These are phyloP conservation scores for Sesia apiformis DNA, from an alignment of 2,888 invertebrate genomes.

Conservation along the genomic window DNA sequence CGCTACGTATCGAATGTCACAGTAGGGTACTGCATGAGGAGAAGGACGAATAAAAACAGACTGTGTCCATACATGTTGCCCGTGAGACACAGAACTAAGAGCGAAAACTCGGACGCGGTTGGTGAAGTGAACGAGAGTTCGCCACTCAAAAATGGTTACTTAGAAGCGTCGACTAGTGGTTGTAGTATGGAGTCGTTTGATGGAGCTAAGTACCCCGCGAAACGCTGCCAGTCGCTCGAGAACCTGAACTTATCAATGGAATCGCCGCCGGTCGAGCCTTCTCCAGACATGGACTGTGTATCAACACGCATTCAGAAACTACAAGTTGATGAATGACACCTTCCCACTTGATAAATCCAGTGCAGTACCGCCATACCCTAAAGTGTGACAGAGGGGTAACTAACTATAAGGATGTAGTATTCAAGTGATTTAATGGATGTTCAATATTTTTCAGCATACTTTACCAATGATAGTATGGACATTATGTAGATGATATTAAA, in stretches of 20 bases:
- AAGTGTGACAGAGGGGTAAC: background rate
- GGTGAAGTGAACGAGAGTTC: constrained; percentile 46
- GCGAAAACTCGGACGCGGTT: constrained; percentile 75
- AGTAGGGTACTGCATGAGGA: constrained; percentile 75
- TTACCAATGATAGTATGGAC: background rate
- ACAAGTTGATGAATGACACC: constrained; percentile 74
- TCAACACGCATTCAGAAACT: constrained; percentile 77
- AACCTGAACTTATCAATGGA: constrained; percentile 67
- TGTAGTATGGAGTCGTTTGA: constrained; percentile 30
- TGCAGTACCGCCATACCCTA: background rate
- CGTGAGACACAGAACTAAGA: constrained; percentile 75
- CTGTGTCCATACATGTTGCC: constrained; percentile 75
- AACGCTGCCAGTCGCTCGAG: constrained; percentile 77
- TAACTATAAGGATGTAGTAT: constrained; percentile 26
- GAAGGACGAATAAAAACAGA: constrained; percentile 68
- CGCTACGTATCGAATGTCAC: constrained; percentile 78
- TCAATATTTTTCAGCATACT: constrained; percentile 33
- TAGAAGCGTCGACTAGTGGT: constrained; percentile 60
- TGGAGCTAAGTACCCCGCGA: constrained; percentile 44
- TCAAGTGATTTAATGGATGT: constrained; percentile 42
- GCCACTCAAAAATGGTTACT: constrained; percentile 43
- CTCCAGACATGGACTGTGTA: constrained; percentile 76
- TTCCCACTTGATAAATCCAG: constrained; percentile 1
- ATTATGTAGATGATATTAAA: constrained; percentile 13
- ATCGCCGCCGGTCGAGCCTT: constrained; percentile 38